A percentile compares a stretch with the other conserved stretches of the same genome.
Conservation (phyloP, 92 coral and sea anemone genomes). For the Desmophyllum pertusum region DNA sequence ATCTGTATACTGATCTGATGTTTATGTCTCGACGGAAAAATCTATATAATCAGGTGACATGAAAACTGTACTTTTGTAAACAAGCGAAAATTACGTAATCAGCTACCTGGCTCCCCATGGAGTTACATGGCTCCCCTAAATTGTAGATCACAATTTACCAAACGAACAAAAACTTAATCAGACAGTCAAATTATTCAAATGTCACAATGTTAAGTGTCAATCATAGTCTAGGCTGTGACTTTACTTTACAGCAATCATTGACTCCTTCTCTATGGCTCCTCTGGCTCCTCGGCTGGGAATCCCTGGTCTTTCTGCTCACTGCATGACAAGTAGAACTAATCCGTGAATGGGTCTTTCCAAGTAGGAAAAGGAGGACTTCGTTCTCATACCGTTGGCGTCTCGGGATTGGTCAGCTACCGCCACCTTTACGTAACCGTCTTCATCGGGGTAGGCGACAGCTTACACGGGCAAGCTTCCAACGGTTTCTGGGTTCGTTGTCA, state of each 20-base stretch:
- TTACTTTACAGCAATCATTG: not conserved
- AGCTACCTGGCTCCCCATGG: not conserved
- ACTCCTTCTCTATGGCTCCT: not conserved
- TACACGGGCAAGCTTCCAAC: constrained; percentile 14
- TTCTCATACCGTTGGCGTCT: not conserved
- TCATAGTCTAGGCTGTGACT: not conserved
- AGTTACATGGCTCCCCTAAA: constrained; percentile 23
- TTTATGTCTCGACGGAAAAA: no score
- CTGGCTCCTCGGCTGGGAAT: constrained; percentile 26
- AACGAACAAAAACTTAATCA: not conserved
- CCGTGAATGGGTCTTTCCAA: constrained; percentile 13
- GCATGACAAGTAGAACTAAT: not conserved
- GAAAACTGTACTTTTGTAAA: no score
- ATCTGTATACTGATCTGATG: no score
- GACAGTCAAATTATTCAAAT: not conserved
- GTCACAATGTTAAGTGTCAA: not conserved
- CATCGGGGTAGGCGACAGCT: not conserved
- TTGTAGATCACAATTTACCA: constrained; percentile 20
- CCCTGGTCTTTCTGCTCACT: constrained; percentile 15
- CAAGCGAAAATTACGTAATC: not conserved
- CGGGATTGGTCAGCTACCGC: not conserved
- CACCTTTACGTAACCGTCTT: constrained; percentile 20
- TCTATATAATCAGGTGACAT: no score
- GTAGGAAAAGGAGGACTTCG: not conserved
- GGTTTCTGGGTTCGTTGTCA: not conserved